Evolutionary conservation across 2,888 invertebrate genomes (phyloP), one percentile per base, ranked within the genome.

Genomic region (Tenthredo amoena): DNA sequence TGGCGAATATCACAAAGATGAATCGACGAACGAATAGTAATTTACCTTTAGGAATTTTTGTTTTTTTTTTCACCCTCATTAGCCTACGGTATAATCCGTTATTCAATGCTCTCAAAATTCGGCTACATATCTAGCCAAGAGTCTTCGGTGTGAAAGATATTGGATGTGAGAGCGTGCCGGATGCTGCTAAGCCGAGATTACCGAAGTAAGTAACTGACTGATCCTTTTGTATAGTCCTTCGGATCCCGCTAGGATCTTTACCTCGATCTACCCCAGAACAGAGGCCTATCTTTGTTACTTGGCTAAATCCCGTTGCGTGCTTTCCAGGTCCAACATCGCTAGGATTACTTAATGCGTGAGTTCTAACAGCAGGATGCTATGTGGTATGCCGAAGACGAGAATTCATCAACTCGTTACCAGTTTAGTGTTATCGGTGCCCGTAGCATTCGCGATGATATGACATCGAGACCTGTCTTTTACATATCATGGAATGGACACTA

Each of bases 131-230:
- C 50, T 34, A 15, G 34, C n/a, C 34, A 34, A 50, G 31, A 77
- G 34, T 26, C 37, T 77, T 77, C 4, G 18, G 18, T 21, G 18
- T 58, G 21, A 40, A 62, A 62, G 26, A 81, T 58, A 81, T 81
- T 18, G 37, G 58, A 58, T 37, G 62, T 81, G 81, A 81, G 81
- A 81, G 21, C 37, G 58, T 68, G 37, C 40, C 21, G 84, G 58
- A 74, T 84, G 58, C n/a, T 76, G 40, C 55, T 84, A 76, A 84
- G 84, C 74, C 84, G 15, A 65, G 84, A 55, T 76, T 58, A 84
- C 40, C 55, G 58, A 50, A 72, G 72, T 84, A 84, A 84, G 84
- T 84, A 76, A 72, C 72, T 72, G 34, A 58, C 76, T 84, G 84
- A 84, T 84, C 62, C 76, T 34, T 55, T 71, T 62, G 34, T 58